These are phyloP conservation scores for Paraplagusia blochii DNA, from an alignment of 2,113 vertebrate genomes.

Conservation along the genomic window DNA sequence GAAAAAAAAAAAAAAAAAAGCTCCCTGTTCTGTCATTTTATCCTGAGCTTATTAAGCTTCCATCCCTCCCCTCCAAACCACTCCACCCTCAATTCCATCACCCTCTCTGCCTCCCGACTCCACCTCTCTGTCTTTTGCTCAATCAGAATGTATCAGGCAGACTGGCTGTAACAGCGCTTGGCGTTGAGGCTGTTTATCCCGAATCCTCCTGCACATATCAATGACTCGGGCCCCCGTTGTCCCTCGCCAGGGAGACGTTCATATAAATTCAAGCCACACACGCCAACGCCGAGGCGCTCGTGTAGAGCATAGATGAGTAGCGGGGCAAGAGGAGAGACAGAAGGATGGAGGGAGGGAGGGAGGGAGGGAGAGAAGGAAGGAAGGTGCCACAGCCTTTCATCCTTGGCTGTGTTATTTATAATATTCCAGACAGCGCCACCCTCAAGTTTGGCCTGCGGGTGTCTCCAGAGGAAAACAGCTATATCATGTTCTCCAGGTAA, in stretches of 20 bases:
- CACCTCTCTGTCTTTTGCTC: conserved; percentile 51
- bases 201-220: conserved; percentile 79
- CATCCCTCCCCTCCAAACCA: conserved; percentile 1
- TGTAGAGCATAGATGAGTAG: conserved; percentile 77
- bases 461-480: conserved; percentile 17
- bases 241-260: conserved; percentile 66
- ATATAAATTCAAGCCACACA: conserved; percentile 82
- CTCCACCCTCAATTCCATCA: conserved; percentile 23
- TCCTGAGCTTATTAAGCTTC: conserved; percentile 51
- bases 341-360: conserved; percentile 25
- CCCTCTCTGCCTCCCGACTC: conserved; percentile 19
- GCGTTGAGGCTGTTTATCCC: conserved; percentile 75
- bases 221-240: conserved; percentile 67
- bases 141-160: conserved; percentile 75
- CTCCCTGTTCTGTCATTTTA: conserved; percentile 59
- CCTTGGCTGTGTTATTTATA: conserved; percentile 59
- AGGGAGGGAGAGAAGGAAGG: conserved; percentile 32
- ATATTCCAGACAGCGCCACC: conserved; percentile 48
- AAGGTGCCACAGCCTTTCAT: conserved; percentile 48
- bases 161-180: conserved; percentile 64
- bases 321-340: conserved; percentile 44
- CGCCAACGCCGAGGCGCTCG: conserved; percentile 66
- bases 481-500: conserved; percentile 8
- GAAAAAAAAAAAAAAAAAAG: conserved; percentile 11
- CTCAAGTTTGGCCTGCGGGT: conserved; percentile 33